Evolutionary conservation across 2,797 vertebrate species (phyloP).

Genomic region (Hapalemur alaotrensis): DNA sequence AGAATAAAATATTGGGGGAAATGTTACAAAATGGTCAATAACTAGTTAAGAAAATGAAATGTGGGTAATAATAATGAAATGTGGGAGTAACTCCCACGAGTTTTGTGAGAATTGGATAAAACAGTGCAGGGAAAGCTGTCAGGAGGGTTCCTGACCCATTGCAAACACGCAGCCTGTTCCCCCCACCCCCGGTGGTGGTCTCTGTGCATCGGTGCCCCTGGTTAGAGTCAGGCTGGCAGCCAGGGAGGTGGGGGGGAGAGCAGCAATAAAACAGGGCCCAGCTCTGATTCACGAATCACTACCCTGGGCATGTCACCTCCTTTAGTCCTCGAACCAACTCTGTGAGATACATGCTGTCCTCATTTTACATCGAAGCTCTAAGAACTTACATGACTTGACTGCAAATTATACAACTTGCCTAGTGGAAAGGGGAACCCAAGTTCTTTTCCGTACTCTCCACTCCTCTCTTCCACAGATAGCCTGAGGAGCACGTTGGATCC

Average conservation of each 20-base stretch:
- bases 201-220: rapidly evolving
- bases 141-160: rapidly evolving
- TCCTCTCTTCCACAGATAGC: background rate
- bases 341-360: rapidly evolving
- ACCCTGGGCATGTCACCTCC: too few relatives aligned
- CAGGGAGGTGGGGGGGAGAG: background rate
- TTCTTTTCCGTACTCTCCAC: background rate
- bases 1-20: background rate
- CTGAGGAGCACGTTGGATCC: background rate
- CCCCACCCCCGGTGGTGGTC: rapidly evolving
- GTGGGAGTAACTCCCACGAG: rapidly evolving
- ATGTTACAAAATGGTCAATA: background rate
- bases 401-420: too few relatives aligned
- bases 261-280: background rate
- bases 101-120: background rate
- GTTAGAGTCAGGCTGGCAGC: background rate
- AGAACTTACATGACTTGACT: background rate
- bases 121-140: too few relatives aligned
- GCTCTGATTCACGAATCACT: background rate
- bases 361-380: background rate
- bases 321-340: background rate
- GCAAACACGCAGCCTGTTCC: background rate
- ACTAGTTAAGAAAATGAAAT: background rate
- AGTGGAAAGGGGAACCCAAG: too few relatives aligned
- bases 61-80: background rate